Base-by-base conservation (phyloP, 2,888 invertebrate genomes). In the Teleogryllus oceanicus region DNA sequence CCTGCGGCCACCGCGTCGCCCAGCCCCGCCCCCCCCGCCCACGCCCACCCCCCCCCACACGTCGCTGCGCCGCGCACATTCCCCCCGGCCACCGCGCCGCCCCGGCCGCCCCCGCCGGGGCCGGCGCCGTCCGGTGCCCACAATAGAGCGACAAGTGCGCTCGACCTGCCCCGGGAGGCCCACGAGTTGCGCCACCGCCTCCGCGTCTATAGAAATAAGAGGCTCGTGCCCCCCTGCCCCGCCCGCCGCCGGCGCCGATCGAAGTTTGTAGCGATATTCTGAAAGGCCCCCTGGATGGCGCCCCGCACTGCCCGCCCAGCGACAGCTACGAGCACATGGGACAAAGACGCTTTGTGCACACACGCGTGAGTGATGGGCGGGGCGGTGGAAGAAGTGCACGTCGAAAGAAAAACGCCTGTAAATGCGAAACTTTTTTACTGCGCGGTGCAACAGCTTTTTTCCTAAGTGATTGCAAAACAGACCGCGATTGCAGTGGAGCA, bases 121-220 rank as follows among this genome's bases (percentile, higher is more conserved):
- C 16, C 16, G 12, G n/a, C n/a, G n/a, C n/a, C n/a, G n/a, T n/a
- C n/a, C n/a, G n/a, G n/a, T n/a, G n/a, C n/a, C n/a, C n/a, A n/a
- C 62, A 62, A 62, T 62, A 62, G 62, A 62, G n/a, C 16, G 62
- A 62, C 62, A 62, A 62, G 62, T 62, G 62, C 16, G 62, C 62
- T 62, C 62, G 62, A 13, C 62, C 62, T 37, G 37, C 37, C 8
- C 37, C 37, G 37, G 37, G 8, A 8, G 37, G 8, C 37, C 37
- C 8, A 37, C 37, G 37, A 5, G 8, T 37, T 37, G 37, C 37
- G 37, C 37, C 37, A 8, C 37, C 37, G 37, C 37, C 37, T 8
- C 37, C 37, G 37, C 37, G 62, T 62, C 62, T n/a, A 18, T n/a
- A 62, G 62, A 62, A 62, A 62, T 62, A 62, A 62, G 16, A 62